Base-by-base conservation (phyloP, 2,888 invertebrate genomes). In the Himalopsyche kuldschensis region DNA sequence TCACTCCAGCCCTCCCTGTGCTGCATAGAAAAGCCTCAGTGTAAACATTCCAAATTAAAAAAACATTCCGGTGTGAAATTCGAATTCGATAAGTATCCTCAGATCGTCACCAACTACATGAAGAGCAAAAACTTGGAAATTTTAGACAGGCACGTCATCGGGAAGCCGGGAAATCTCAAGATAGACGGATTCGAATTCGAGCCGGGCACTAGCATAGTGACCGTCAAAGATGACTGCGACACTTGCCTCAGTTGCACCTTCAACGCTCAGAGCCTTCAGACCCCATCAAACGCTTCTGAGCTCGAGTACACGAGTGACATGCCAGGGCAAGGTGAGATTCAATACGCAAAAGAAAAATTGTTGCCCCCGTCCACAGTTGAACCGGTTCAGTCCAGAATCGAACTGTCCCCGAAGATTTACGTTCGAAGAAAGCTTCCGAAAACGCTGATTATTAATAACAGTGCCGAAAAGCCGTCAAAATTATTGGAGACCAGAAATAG, bases 251-350 rank as follows among this genome's bases (percentile, higher is more conserved):
- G 91, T 87, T 92, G 92, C 87, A 90, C 91, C 87, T 89, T 92
- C 87, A 90, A 92, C 89, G 91, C 92, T 75, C 93, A 93, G 35
- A 91, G 93, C 86, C 90, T 95, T 69, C 95, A 95, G 88, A 96
- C 96, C 0, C 96, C 96, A 0, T 95, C 95, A 0, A 96, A 96
- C 88, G 96, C 96, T 46, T 95, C 96, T 0, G 96, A 96, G 88
- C 92, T 95, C 89, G 93, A 93, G 87, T 93, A 91, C 86, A 89
- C 89, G 3, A 89, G 89, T 85, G 92, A 93, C 85, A 89, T 92
- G 75, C 76, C 86, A 11, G 82, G 79, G 27, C 84, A 85, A 27
- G 48, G 79, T n/a, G 91, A 92, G 80, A 90, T 90, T 0, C 91
- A 92, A 87, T 90, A 88, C 86, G 91, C 92, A 0, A 89, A 89